phyloP scores from a whole-genome alignment of 2,113 vertebrate genomes.

The Phodopus roborovskii region DNA sequence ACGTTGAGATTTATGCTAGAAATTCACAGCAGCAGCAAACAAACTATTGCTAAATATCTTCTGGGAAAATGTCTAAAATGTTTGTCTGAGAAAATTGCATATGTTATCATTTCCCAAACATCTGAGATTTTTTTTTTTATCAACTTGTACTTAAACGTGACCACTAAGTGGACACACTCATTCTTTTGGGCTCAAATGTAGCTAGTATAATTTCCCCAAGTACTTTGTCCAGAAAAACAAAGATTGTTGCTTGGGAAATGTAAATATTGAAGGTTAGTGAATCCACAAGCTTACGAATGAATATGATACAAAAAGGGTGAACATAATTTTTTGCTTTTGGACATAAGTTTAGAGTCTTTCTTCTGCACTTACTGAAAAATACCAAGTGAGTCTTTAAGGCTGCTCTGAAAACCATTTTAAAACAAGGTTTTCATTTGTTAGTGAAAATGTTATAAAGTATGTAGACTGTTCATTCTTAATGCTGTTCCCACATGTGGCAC shows the following conservation, averaged over 20 bases:
- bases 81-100: constrained; percentile 42
- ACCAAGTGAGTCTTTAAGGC: background rate
- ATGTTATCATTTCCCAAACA: background rate
- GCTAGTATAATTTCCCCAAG: constrained; percentile 31
- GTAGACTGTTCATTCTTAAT: no score
- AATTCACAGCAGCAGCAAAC: background rate
- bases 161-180: background rate
- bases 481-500: background rate
- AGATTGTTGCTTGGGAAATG: constrained; percentile 28
- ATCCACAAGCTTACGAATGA: background rate
- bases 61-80: background rate
- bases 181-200: constrained; percentile 23
- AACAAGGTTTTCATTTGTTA: background rate
- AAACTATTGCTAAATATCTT: background rate
- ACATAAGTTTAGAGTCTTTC: background rate
- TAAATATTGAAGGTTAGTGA: constrained; percentile 12
- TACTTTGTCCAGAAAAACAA: background rate
- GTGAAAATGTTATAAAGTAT: background rate
- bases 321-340: background rate
- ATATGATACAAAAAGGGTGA: background rate
- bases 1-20: background rate
- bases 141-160: constrained; percentile 27
- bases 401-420: background rate
- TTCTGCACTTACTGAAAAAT: background rate
- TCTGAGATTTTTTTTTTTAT: constrained; percentile 34